Percentiles rank a stretch among this genome's conserved stretches.
These are phyloP conservation scores for Gobius niger DNA, from an alignment of 2,113 vertebrate genomes.

Conservation along the genomic window DNA sequence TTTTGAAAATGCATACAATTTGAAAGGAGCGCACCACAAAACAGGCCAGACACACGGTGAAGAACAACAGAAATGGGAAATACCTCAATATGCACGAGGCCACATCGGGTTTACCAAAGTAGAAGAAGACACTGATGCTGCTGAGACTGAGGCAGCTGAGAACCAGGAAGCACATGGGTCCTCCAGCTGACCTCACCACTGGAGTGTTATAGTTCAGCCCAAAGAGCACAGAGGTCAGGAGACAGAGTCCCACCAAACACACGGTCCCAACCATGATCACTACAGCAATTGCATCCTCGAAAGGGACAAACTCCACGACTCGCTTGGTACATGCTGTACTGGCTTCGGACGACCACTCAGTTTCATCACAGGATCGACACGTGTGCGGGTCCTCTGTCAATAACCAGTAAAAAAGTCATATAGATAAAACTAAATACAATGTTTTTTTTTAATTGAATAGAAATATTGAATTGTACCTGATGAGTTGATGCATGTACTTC, in stretches of 20 bases:
- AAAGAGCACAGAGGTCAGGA: conserved; percentile 72
- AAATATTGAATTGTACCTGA: too few relatives aligned
- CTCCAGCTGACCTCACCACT: conserved; percentile 84
- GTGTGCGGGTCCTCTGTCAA: conserved; percentile 68
- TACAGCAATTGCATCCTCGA: conserved; percentile 65
- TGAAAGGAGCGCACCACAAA: conserved; percentile 84
- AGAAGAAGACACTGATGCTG: conserved; percentile 76
- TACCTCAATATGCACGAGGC: conserved; percentile 69
- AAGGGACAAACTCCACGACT: conserved; percentile 69
- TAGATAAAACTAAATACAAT: background rate
- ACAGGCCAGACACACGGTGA: conserved; percentile 80
- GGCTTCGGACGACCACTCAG: conserved; percentile 76
- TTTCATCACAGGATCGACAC: conserved; percentile 74
- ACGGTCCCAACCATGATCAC: conserved; percentile 52
- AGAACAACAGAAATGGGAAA: conserved; percentile 73
- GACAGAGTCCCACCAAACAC: conserved; percentile 61
- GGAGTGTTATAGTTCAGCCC: conserved; percentile 76
- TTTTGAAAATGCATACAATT: conserved; percentile 86
- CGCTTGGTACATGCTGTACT: conserved; percentile 77
- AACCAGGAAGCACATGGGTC: conserved; percentile 83
- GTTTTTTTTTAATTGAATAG: too few relatives aligned
- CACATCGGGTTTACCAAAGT: conserved; percentile 74
- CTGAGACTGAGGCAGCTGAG: conserved; percentile 74
- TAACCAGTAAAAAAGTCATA: background rate
- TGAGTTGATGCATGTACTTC: conserved; percentile 77